Evolutionary conservation across 2,888 invertebrate species (phyloP), one percentile per base, ranked within the genome.

Genomic region (Callyntrura sp.): DNA sequence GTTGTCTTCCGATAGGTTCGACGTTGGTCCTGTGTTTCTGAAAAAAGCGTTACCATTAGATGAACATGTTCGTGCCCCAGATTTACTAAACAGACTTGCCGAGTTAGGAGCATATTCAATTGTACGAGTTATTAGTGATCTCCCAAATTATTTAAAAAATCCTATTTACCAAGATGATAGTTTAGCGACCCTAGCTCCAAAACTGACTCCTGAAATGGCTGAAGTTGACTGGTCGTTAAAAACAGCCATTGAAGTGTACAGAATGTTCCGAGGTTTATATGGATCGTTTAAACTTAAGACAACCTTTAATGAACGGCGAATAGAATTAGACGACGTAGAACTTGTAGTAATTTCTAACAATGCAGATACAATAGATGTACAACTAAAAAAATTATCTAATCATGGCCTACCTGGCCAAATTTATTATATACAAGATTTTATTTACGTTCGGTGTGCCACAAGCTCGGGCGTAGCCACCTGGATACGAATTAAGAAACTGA

Each of bases 161-260:
- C 88, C 90, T 9, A 51, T 85, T 3, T 23, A 65, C 20, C 93
- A 93, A 70, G 73, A 91, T 11, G 90, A 91, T 4, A 51, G 35
- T 2, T 83, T 91, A 60, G 92, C 91, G 6, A 91, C 92, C 0
- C 20, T 78, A 97, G 98, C 98, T 60, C 97, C 97, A 90, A 97
- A 97, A 95, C 95, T 98, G 88, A 95, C 95, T 35, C 95, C 96
- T 88, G 94, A 94, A 85, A 95, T 97, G 92, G 95, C 96, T 70
- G 94, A 95, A 93, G 95, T 98, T 9, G 94, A 95, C 93, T 98
- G 97, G 97, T 94, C 95, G 0, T 94, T 95, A 78, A 96, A 96
- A 96, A 95, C 95, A 35, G 96, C 97, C 0, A 93, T 93, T 55
- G 95, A 97, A 94, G 95, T 98, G 12, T 97, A 96, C 94, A 96